These are phyloP conservation scores for Drosophila albomicans DNA, from an alignment of 1,140 invertebrate genomes.

Conservation along the genomic window DNA sequence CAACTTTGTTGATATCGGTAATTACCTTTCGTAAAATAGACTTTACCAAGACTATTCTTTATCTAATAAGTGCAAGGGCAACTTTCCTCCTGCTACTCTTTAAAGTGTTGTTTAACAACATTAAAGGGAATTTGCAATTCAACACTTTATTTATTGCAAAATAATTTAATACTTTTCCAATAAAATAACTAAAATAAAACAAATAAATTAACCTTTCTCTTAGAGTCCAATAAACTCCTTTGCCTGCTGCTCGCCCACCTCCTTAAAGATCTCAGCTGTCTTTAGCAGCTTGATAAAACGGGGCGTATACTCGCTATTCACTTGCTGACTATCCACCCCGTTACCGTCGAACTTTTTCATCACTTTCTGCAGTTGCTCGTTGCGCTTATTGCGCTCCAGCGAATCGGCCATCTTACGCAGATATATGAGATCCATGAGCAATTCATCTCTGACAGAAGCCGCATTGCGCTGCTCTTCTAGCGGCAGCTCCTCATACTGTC, in stretches of 20 bases:
- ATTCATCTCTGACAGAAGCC: slow-evolving; percentile 52
- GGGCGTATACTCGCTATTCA: slow-evolving; percentile 45
- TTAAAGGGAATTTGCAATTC: not conserved
- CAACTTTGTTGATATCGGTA: too few species aligned
- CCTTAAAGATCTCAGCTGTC: slow-evolving; percentile 64
- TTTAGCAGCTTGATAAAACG: slow-evolving; percentile 66
- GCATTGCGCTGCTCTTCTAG: slow-evolving; percentile 58
- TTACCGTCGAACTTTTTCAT: slow-evolving; percentile 17
- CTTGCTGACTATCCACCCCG: not conserved
- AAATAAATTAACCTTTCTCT: not conserved
- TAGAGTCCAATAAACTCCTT: slow-evolving; percentile 45
- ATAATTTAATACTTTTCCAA: not conserved
- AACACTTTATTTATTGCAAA: not conserved
- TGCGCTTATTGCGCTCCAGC: slow-evolving; percentile 35
- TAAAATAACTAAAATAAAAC: slow-evolving; percentile 1
- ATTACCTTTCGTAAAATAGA: too few species aligned
- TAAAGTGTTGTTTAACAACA: too few species aligned
- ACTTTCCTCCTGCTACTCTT: too few species aligned
- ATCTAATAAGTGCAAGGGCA: too few species aligned
- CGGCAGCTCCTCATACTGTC: slow-evolving; percentile 67
- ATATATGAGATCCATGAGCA: slow-evolving; percentile 63
- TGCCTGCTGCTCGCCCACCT: slow-evolving; percentile 56
- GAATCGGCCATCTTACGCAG: slow-evolving; percentile 61
- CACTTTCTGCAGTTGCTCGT: slow-evolving; percentile 39
- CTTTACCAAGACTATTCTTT: too few species aligned